These are phyloP conservation scores for Euplagia quadripunctaria DNA, from an alignment of 2,888 invertebrate genomes.

Conservation along the genomic window DNA sequence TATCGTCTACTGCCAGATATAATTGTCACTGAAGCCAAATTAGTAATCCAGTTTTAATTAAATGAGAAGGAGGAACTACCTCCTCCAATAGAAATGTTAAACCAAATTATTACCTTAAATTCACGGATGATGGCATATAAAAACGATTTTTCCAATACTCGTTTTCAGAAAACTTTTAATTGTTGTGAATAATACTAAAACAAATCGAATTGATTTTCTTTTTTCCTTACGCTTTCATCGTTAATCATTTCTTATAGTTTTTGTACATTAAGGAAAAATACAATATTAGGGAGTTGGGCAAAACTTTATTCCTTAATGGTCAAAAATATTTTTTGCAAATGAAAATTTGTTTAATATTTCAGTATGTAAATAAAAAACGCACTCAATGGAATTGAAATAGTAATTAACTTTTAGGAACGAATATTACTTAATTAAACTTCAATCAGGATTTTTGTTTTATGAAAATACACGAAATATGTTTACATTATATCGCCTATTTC, in stretches of 20 bases:
- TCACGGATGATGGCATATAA: constrained; percentile 21
- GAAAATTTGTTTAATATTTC: not conserved
- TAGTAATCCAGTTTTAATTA: constrained; percentile 62
- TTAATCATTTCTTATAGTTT: constrained; percentile 27
- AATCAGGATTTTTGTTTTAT: not conserved
- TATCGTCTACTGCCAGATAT: constrained; percentile 50
- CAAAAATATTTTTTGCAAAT: not conserved
- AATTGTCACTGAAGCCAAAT: constrained; percentile 53
- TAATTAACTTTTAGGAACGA: too few species aligned
- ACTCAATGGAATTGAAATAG: not conserved
- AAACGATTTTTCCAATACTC: constrained; percentile 20
- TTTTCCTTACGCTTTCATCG: constrained; percentile 22
- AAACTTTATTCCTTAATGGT: not conserved
- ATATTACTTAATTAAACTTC: not conserved
- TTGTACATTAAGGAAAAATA: constrained; percentile 8
- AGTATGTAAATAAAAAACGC: not conserved
- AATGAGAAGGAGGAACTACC: constrained; percentile 42
- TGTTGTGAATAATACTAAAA: constrained; percentile 32
- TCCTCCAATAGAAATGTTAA: constrained; percentile 28
- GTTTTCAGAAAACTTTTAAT: constrained; percentile 23
- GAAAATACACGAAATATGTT: not conserved
- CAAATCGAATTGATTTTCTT: constrained; percentile 20
- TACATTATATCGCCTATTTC: constrained; percentile 1
- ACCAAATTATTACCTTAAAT: constrained; percentile 35
- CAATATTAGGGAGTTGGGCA: not conserved